Base-by-base conservation (phyloP, 2,888 invertebrate species). In the Trichogramma dendrolimi region DNA sequence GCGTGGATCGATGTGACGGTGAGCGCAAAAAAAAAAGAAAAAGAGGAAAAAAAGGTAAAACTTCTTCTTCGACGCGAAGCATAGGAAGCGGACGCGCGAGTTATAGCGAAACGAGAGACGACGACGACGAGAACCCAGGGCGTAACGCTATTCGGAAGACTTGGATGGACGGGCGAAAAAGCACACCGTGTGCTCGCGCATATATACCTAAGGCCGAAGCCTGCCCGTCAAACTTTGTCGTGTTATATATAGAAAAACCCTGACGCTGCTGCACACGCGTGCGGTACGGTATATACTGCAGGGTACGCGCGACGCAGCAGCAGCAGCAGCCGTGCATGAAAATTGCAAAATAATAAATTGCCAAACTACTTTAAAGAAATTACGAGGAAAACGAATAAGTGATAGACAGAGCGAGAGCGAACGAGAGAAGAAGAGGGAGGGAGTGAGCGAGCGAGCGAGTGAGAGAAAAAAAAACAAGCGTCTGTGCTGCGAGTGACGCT, bases 261-360 rank as follows among this genome's bases (percentile, higher is more conserved):
- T 27, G 10, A 6, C 50, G 40, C 50, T 49, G 56, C 56, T 57
- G 57, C 51, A 56, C 43, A 55, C 43, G 11, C 40, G 7, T 44
- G 38, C 47, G 6, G 51, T 5, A n/a, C 67, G 62, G 58, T 61
- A 11, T 27, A 27, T 27, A 27, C 27, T 1, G 27, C 27, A 27
- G 27, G 27, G 27, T 27, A 27, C 27, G 27, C 3, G 27, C 27
- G 27, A 27, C 27, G 27, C 27, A 27, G 27, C 27, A 27, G 27
- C 27, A 27, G 27, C 27, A 27, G 27, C 27, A 27, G 27, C 27
- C 27, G 27, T 27, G 67, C 63, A 70, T 69, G 70, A 75, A 27
- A 75, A 75, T 75, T 74, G 76, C 71, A 74, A 75, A 73, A 75
- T 75, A 74, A 75, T 75, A 75, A 75, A 75, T 75, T 75, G 75